These are phyloP conservation scores for Craseonycteris thonglongyai DNA, from an alignment of 2,113 vertebrate species.

Conservation along the genomic window DNA sequence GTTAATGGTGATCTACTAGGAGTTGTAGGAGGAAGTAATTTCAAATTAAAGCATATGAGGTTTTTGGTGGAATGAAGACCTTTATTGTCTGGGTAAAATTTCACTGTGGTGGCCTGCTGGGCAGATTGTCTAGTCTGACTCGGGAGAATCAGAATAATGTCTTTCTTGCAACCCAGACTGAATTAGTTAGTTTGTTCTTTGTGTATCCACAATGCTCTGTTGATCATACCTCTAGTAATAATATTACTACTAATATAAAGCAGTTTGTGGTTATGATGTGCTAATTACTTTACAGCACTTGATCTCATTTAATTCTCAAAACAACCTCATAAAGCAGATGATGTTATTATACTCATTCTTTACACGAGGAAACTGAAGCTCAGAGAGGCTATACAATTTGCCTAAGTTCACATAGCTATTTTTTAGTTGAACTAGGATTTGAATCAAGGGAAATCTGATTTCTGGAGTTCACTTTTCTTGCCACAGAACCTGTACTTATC, in stretches of 20 bases:
- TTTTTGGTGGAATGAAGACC: conserved; percentile 18
- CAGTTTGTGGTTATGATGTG: background rate
- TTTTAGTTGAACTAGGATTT: background rate
- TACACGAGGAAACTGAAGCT: background rate
- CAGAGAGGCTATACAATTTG: background rate
- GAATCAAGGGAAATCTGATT: background rate
- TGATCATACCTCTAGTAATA: background rate
- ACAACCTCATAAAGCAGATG: background rate
- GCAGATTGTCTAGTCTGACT: conserved; percentile 3
- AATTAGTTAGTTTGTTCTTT: conserved; percentile 12
- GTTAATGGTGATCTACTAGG: background rate
- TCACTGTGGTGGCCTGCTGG: background rate
- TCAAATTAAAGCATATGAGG: background rate
- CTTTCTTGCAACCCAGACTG: background rate
- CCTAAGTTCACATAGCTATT: background rate
- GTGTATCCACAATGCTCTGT: background rate
- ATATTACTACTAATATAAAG: background rate
- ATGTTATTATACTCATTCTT: background rate
- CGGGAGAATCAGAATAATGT: background rate
- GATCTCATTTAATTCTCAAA: background rate
- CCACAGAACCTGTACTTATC: background rate
- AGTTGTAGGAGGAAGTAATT: background rate
- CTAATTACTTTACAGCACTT: background rate
- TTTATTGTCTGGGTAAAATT: background rate
- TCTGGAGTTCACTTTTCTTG: background rate